phyloP scores from a whole-genome alignment of 2,113 vertebrate species.

The Ptilorrhoa leucosticta region DNA sequence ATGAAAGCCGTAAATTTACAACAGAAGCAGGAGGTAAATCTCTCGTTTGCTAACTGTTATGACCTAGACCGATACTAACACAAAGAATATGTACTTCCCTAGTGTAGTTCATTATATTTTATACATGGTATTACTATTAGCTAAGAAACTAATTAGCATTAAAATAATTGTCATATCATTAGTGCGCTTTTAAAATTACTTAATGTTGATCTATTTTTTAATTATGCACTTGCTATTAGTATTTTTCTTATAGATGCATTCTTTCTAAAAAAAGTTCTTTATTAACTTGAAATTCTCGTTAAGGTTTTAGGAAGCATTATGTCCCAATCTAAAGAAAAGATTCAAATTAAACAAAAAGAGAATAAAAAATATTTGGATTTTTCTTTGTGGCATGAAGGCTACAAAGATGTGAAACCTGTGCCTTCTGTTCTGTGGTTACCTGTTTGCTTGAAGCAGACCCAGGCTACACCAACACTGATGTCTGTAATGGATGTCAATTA shows the following conservation, averaged over 20 bases:
- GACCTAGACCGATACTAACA: background rate
- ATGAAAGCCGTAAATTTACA: accelerated
- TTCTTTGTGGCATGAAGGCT: background rate
- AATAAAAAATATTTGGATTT: accelerated
- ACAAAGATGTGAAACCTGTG: background rate
- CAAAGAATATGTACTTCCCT: background rate
- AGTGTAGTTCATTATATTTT: background rate
- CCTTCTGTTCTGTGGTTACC: background rate
- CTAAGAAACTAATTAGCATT: background rate
- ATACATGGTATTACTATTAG: background rate
- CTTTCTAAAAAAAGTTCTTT: background rate
- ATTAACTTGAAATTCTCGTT: background rate
- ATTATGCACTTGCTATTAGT: background rate
- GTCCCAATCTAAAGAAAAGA: background rate
- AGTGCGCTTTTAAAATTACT: background rate
- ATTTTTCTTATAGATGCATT: background rate
- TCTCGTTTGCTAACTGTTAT: background rate
- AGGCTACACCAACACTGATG: background rate
- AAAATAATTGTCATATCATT: background rate
- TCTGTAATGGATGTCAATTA: background rate
- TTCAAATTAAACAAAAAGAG: background rate
- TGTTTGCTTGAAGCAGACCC: background rate
- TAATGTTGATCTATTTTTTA: background rate
- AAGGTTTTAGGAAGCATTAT: background rate
- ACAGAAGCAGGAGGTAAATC: background rate